Percentiles rank a stretch among this genome's conserved stretches.
Conservation (phyloP, 1,140 invertebrate species). For the Carposina sasakii region DNA sequence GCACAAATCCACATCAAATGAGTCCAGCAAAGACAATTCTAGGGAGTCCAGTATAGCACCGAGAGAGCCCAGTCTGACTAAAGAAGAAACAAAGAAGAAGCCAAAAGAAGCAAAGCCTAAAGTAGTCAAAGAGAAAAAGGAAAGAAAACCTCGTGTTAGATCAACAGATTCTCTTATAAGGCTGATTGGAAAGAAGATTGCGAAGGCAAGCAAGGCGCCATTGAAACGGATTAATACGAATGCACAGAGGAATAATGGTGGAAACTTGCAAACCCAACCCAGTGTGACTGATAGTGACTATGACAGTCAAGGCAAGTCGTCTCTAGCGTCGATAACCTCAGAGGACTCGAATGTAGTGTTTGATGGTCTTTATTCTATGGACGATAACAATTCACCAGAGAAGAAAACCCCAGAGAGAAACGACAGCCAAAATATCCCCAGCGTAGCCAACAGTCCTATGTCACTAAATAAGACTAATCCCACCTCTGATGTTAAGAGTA, state of each 20-base stretch:
- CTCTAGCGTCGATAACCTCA: conserved; percentile 32
- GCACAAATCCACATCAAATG: no score
- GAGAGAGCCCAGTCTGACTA: conserved; percentile 5
- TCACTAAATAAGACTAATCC: background rate
- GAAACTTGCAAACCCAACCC: no score
- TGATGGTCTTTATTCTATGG: conserved; percentile 53
- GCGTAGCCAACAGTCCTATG: background rate
- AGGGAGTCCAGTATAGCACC: conserved; percentile 23
- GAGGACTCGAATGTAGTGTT: conserved; percentile 42
- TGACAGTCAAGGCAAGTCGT: conserved; percentile 51
- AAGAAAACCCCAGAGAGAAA: conserved; percentile 9
- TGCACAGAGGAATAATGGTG: no score
- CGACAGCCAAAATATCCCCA: conserved; percentile 9
- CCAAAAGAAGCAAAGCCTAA: conserved; percentile 14
- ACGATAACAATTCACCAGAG: conserved; percentile 35
- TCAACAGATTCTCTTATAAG: no score
- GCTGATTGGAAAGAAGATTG: no score
- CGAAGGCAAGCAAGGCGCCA: no score
- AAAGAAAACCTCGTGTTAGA: no score
- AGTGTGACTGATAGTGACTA: conserved; percentile 44
- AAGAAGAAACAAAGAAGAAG: conserved; percentile 15
- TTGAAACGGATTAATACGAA: no score
- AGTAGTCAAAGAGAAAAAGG: no score
- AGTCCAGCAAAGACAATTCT: no score
- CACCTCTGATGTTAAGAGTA: background rate